Evolutionary conservation across 30 jellyfish, hydroid and myxozoan genomes (phyloP), one percentile per base, ranked within the genome.

Genomic region (Mastigias papua): DNA sequence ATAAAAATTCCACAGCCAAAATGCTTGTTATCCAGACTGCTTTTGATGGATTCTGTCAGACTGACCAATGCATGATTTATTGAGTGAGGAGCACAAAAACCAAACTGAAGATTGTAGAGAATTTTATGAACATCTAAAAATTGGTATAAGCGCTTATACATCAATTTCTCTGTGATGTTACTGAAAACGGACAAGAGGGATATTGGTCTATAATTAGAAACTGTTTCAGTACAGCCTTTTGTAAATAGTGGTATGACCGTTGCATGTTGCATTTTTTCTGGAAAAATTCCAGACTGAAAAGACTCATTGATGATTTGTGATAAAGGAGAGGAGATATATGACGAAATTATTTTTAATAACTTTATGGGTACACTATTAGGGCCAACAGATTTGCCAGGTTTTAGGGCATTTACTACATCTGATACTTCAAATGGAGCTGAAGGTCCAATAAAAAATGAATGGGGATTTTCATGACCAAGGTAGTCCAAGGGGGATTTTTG

Each of bases 361-460:
- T 82, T 82, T 28, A 82, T 34, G 48, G 88, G 89, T 21, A 72
- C 71, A 72, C 93, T 84, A 46, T 69, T 84, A 20, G 93, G 87
- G 34, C 93, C 93, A 25, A 54, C 26, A 22, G 93, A 84, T 84
- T 84, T 84, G 21, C 93, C 93, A 84, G 88, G 50, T 72, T 84
- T 84, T 32, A 84, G 33, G 68, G 49, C 33, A 50, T 34, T 60
- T 23, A 84, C 71, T n/a, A 70, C 62, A 25, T 27, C 88, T 15
- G 81, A 84, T 84, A 84, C 76, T 84, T 51, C 93, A 84, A 17
- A 28, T 5, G 80, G 80, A 23, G 80, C 80, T 33, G 62, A 28
- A 31, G 80, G 80, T 8, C 57, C 7, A 9, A 69, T 69, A 25
- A 69, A 69, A 33, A 69, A 66, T 1, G 78, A 66, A 16, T 31